Evolutionary conservation across 2,797 vertebrate species (phyloP).

Genomic region (Sebastes wilsoni): DNA sequence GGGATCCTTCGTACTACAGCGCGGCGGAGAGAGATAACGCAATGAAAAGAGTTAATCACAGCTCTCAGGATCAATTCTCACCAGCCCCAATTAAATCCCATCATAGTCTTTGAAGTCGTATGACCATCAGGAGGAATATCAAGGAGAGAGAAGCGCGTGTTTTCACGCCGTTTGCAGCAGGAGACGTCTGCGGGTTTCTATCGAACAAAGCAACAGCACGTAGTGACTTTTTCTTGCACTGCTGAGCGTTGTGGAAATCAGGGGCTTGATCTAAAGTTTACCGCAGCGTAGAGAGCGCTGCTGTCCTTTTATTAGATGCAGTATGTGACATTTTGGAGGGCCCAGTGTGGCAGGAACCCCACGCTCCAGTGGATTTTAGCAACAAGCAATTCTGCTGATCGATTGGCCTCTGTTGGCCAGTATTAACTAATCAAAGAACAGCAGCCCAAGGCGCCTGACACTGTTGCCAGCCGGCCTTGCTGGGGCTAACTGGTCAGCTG

Average conservation of each 20-base stretch:
- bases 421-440: constrained; percentile 68
- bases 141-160: background rate
- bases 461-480: constrained; percentile 9
- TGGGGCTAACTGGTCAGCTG: constrained; percentile 28
- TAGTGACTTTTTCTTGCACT: background rate
- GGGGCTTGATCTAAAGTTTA: constrained; percentile 51
- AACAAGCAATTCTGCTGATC: constrained; percentile 65
- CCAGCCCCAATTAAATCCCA: constrained; percentile 3
- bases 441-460: constrained; percentile 26
- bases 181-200: background rate
- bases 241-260: constrained; percentile 31
- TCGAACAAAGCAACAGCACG: background rate
- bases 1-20: background rate
- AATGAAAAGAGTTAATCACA: constrained; percentile 17
- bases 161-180: background rate
- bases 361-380: constrained; percentile 61
- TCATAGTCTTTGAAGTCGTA: constrained; percentile 20
- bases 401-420: constrained; percentile 61
- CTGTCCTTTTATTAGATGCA: constrained; percentile 49
- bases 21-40: constrained; percentile 2
- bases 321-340: constrained; percentile 61
- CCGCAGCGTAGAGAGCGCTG: constrained; percentile 6
- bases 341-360: constrained; percentile 37
- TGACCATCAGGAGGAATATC: background rate
- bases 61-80: constrained; percentile 3